Percentiles rank a stretch among this genome's conserved stretches.
These are phyloP conservation scores for Phodopus roborovskii DNA, from an alignment of 2,113 vertebrate species.

Conservation along the genomic window DNA sequence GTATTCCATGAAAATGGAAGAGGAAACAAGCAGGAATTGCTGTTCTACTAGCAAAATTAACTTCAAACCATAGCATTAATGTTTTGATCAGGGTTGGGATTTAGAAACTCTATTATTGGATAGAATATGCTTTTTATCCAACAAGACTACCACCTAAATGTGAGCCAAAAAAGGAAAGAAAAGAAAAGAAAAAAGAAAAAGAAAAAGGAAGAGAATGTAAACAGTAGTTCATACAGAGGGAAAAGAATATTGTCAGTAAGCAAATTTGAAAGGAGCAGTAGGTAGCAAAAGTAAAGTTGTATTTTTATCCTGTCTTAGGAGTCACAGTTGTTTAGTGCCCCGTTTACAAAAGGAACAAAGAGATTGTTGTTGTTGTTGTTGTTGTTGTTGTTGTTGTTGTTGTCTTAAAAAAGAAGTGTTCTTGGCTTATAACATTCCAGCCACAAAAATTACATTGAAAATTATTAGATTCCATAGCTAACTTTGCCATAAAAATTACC, in stretches of 20 bases:
- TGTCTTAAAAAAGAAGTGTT: background rate
- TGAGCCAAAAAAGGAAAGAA: background rate
- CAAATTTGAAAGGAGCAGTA: slow-evolving; percentile 27
- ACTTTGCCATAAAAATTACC: slow-evolving; percentile 59
- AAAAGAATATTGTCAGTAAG: background rate
- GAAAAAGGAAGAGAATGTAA: background rate
- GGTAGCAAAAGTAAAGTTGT: background rate
- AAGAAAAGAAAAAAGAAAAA: too few relatives aligned
- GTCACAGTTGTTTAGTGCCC: background rate
- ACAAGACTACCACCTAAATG: background rate
- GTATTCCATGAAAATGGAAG: background rate
- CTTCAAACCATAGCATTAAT: background rate
- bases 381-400: background rate
- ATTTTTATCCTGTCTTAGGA: slow-evolving; percentile 45
- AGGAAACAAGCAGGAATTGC: background rate
- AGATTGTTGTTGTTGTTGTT: background rate
- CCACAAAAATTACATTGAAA: slow-evolving; percentile 21
- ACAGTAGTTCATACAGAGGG: background rate
- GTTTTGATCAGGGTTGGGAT: slow-evolving; percentile 16
- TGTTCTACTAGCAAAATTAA: background rate
- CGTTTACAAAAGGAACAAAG: slow-evolving; percentile 47
- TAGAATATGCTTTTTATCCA: background rate
- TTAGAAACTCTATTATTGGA: background rate
- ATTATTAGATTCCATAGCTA: background rate
- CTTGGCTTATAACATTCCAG: slow-evolving; percentile 53